Percentiles rank a stretch among this genome's conserved stretches.
phyloP scores from a whole-genome alignment of 1,140 invertebrate genomes.

The Homarus americanus region DNA sequence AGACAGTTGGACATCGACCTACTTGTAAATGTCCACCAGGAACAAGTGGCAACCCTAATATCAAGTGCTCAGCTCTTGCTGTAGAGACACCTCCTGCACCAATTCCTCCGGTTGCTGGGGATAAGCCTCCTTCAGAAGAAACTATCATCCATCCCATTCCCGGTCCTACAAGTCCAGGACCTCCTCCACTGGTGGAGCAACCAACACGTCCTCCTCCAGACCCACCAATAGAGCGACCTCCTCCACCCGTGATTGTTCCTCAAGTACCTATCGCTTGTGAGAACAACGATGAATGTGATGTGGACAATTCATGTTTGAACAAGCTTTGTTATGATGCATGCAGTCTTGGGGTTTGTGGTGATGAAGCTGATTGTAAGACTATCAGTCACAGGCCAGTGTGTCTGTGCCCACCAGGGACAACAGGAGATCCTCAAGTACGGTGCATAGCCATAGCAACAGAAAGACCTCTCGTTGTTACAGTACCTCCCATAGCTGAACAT shows the following conservation, averaged over 20 bases:
- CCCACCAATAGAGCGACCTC: conserved; percentile 19
- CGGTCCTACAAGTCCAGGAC: conserved; percentile 4
- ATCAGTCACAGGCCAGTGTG: conserved; percentile 74
- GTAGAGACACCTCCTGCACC: conserved; percentile 41
- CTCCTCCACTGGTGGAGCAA: conserved; percentile 24
- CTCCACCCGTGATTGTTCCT: conserved; percentile 43
- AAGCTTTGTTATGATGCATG: conserved; percentile 84
- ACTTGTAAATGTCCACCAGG: conserved; percentile 81
- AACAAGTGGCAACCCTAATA: conserved; percentile 88
- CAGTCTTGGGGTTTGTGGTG: conserved; percentile 81
- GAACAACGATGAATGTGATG: conserved; percentile 85
- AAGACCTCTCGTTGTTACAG: conserved; percentile 33
- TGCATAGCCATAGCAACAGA: conserved; percentile 64
- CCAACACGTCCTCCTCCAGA: conserved; percentile 15
- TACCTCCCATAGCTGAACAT: not conserved
- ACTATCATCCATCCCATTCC: conserved; percentile 38
- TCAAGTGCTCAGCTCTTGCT: conserved; percentile 82
- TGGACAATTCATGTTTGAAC: conserved; percentile 92
- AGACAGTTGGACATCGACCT: conserved; percentile 84
- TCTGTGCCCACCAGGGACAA: conserved; percentile 74
- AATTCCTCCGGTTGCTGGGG: conserved; percentile 77
- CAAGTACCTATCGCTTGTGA: conserved; percentile 45
- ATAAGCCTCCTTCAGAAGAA: not conserved
- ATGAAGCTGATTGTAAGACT: conserved; percentile 74
- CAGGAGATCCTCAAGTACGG: conserved; percentile 72